Base-by-base conservation (phyloP, 2,113 vertebrate genomes). In the Falco punctatus region DNA sequence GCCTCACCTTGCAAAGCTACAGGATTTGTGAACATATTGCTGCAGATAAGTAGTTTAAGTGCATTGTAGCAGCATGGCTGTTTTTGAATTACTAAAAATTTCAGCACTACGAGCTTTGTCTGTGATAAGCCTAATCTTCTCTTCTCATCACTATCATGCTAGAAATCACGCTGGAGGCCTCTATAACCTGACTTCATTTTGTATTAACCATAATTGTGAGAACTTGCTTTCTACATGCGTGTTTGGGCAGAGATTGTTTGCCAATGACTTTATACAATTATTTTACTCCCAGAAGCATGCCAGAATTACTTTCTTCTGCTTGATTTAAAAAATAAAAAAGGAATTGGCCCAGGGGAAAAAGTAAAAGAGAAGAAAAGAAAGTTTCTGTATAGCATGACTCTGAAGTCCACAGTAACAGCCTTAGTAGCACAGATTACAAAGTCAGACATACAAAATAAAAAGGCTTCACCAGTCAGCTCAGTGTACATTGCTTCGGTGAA, bases 121-220 rank as follows among this genome's bases (percentile, higher is more conserved):
- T 93, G 81, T 88, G 94, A 93, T 94, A 94, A 96, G 94, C 33
- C 82, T 94, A 86, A 97, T 97, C 94, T 94, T 86, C n/a, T 82
- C 71, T 90, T 82, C 88, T 85, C 81, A 95, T 92, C 89, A 26
- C 95, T 97, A 96, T 95, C 94, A 32, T 52, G 64, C 82, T 90
- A 54, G 69, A 78, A 97, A 96, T 94, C 96, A 95, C 0, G 87
- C 94, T 96, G 67, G 91, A 92, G 94, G 95, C 95, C 78, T 93
- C 83, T 88, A 18, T 44, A 95, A 94, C 90, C 94, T 92, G 72
- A 81, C 92, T 94, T 95, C 80, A 95, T 84, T 87, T 93, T 88
- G 73, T 66, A 71, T 93, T 88, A 92, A 80, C 86, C 67, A 74
- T 91, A 95, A 96, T 93, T 97, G 94, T 96, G 90, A 95, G 94